These are phyloP conservation scores for Pollachius pollachius DNA, from an alignment of 2,113 vertebrate species.

Conservation along the genomic window DNA sequence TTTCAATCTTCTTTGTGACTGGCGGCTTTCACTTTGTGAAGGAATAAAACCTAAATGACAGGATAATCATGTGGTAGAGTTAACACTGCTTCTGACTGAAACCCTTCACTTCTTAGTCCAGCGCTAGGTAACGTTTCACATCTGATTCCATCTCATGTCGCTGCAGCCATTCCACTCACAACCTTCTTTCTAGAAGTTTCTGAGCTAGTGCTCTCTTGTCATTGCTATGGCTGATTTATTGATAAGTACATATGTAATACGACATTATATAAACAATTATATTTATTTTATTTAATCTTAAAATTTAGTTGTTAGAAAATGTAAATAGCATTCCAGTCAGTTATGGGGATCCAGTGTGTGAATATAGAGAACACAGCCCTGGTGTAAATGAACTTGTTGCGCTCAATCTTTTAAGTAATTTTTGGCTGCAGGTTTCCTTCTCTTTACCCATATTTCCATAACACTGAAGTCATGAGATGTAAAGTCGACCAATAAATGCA, in stretches of 20 bases:
- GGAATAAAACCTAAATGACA: conserved; percentile 48
- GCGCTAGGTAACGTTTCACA: conserved; percentile 29
- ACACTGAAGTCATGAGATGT: conserved; percentile 31
- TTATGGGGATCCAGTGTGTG: conserved; percentile 46
- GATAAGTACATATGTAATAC: conserved; percentile 61
- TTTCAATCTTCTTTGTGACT: conserved; percentile 45
- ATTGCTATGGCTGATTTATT: conserved; percentile 32
- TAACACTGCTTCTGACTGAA: conserved; percentile 44
- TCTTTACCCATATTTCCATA: conserved; percentile 53
- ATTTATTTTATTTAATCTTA: conserved; percentile 44
- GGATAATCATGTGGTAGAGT: conserved; percentile 51
- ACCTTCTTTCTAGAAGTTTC: conserved; percentile 32
- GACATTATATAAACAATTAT: conserved; percentile 69
- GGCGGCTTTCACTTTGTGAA: conserved; percentile 43
- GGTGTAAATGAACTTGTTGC: conserved; percentile 47
- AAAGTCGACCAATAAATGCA: conserved; percentile 39
- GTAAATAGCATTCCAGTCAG: conserved; percentile 75
- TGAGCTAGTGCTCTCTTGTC: conserved; percentile 38
- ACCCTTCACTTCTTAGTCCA: conserved; percentile 29
- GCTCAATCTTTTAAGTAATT: conserved; percentile 41
- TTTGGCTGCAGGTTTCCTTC: conserved; percentile 39
- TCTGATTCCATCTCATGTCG: conserved; percentile 28
- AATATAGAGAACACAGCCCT: conserved; percentile 51
- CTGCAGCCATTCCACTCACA: conserved; percentile 32
- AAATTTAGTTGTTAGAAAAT: conserved; percentile 59